Evolutionary conservation across 2,888 invertebrate species (phyloP).

Genomic region (Calameuta filiformis): DNA sequence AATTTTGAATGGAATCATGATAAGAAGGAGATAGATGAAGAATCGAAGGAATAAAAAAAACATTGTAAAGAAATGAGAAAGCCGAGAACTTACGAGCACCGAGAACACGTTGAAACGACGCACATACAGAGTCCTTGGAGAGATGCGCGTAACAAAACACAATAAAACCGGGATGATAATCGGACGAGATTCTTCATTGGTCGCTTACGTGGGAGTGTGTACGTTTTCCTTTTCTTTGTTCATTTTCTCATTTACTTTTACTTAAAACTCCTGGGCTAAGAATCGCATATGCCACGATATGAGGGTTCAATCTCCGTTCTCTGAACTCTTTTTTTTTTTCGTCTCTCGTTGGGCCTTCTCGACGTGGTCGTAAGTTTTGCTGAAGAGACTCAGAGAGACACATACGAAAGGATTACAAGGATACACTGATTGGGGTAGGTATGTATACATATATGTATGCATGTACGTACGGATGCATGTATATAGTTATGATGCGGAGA

Average conservation of each 20-base stretch:
- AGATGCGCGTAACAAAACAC: not conserved
- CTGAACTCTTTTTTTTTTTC: not conserved
- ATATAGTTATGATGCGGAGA: not conserved
- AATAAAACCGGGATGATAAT: constrained; percentile 36
- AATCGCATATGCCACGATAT: not conserved
- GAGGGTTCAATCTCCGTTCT: not conserved
- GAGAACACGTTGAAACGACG: constrained; percentile 35
- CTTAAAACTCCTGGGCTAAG: not conserved
- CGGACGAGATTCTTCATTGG: constrained; percentile 44
- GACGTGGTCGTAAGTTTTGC: not conserved
- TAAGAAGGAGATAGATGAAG: not conserved
- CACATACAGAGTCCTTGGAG: not conserved
- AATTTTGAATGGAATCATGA: not conserved
- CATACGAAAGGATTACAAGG: not conserved
- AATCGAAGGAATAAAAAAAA: constrained; percentile 13
- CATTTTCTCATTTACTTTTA: not conserved
- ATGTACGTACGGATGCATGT: constrained; percentile 4
- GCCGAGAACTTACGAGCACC: constrained; percentile 11
- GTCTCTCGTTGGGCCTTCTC: not conserved
- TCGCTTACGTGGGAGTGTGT: constrained; percentile 1
- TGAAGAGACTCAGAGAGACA: not conserved
- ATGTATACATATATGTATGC: not conserved
- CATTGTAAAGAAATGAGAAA: constrained; percentile 16
- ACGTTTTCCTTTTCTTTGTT: not conserved
- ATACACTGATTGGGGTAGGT: not conserved